Base-by-base conservation (phyloP, 2,888 invertebrate genomes). In the Mythimna pallens region DNA sequence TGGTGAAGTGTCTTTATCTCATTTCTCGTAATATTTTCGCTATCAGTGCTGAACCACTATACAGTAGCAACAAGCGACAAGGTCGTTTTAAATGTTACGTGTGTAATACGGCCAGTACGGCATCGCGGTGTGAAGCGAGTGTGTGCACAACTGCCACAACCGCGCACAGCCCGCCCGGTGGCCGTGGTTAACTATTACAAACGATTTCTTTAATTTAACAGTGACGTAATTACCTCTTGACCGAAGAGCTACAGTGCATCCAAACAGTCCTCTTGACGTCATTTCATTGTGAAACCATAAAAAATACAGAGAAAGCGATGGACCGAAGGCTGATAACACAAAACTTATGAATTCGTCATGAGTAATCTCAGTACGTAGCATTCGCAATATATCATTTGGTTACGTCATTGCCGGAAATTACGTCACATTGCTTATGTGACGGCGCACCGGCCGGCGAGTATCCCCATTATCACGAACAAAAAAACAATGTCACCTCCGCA, bases 81-180 rank as follows among this genome's bases (percentile, higher is more conserved):
- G 94, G 95, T 94, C 95, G 93, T 87, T 89, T 84, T 92, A 93
- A 94, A 94, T 94, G 94, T 91, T 93, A 93, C 91, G 88, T 87
- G 87, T 86, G 87, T 88, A 88, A 83, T 90, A 87, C 85, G 64
- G 65, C 59, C 62, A 30, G 57, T 76, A 61, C 50, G 65, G 36
- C 58, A 68, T 20, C 80, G 81, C 84, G 70, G 65, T 65, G 68
- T 78, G 79, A 70, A 78, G 81, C 82, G 84, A 78, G 77, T 88
- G 90, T 91, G 86, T 92, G 87, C 87, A 85, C 93, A 93, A 91
- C 89, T 91, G 93, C 82, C 73, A 70, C 70, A 57, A 80, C 67
- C 25, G 61, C 76, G 66, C 82, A 82, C 76, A 85, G 82, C 86
- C 86, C 87, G 84, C 86, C 86, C 83, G 88, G 88, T 85, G 87